These are phyloP conservation scores for Drosophila kurseongensis DNA, from an alignment of 1,140 invertebrate genomes.

Conservation along the genomic window DNA sequence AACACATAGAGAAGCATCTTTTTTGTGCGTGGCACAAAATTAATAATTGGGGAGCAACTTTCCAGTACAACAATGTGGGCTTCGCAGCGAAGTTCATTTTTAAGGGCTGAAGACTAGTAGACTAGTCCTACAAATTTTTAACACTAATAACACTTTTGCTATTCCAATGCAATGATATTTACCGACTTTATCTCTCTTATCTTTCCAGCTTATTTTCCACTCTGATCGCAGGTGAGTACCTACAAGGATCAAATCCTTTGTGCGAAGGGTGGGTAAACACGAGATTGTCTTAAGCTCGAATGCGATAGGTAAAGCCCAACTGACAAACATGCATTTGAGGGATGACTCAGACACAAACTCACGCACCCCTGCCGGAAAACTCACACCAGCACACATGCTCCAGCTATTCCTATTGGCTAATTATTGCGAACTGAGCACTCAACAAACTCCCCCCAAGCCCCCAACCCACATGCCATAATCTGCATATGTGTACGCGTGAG, in stretches of 20 bases:
- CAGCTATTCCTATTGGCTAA: constrained; percentile 80
- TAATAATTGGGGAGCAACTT: constrained; percentile 47
- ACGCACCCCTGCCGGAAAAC: constrained; percentile 42
- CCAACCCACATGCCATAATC: constrained; percentile 43
- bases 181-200: neutral
- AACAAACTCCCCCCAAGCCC: neutral
- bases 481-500: constrained; percentile 53
- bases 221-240: constrained; percentile 6
- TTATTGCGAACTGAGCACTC: constrained; percentile 51
- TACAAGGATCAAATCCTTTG: neutral
- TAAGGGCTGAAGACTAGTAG: neutral
- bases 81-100: neutral
- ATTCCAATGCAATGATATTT: neutral
- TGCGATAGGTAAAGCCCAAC: constrained; percentile 23
- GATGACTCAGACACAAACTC: constrained; percentile 23
- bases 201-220: neutral
- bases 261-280: neutral
- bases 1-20: constrained; percentile 11
- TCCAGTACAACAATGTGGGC: neutral
- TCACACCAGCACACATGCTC: constrained; percentile 55
- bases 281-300: constrained; percentile 22
- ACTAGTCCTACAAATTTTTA: too few species aligned
- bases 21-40: constrained; percentile 47
- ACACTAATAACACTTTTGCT: too few species aligned
- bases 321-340: constrained; percentile 25